A percentile compares a stretch with the other conserved stretches of the same genome.
phyloP scores from a whole-genome alignment of 1,140 invertebrate genomes.

The Leguminivora glycinivorella region DNA sequence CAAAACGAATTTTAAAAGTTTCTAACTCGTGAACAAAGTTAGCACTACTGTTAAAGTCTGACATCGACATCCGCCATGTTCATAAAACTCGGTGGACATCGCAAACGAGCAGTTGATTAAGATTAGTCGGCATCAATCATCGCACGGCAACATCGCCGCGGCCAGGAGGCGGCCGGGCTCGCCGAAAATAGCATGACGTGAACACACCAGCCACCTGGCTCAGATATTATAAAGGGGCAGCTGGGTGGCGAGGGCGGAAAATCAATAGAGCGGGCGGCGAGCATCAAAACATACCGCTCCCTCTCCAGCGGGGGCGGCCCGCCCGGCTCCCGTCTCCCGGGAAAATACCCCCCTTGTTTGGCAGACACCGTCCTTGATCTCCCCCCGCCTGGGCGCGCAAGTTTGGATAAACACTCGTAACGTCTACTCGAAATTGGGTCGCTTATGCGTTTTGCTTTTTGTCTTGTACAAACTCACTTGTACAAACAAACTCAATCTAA shows the following conservation, averaged over 20 bases:
- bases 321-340: conserved; percentile 60
- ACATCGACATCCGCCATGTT: background rate
- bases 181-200: conserved; percentile 70
- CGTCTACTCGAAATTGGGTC: conserved; percentile 72
- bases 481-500: conserved; percentile 9
- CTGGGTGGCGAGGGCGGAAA: conserved; percentile 61
- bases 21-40: background rate
- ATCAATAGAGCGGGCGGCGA: conserved; percentile 74
- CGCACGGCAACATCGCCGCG: conserved; percentile 35
- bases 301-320: conserved; percentile 36
- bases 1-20: background rate
- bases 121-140: conserved; percentile 22
- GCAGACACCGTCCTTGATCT: conserved; percentile 78
- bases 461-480: conserved; percentile 8
- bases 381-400: conserved; percentile 64
- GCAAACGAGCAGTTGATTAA: conserved; percentile 19
- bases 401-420: conserved; percentile 73
- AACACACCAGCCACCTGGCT: conserved; percentile 59
- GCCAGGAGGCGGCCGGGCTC: conserved; percentile 52
- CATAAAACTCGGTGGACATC: conserved; percentile 2
- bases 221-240: conserved; percentile 67
- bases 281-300: conserved; percentile 72
- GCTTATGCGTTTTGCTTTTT: conserved; percentile 61
- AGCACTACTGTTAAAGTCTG: background rate
- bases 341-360: conserved; percentile 75